phyloP scores from a whole-genome alignment of 2,888 invertebrate species.

The Mesorhabditis sp. region DNA sequence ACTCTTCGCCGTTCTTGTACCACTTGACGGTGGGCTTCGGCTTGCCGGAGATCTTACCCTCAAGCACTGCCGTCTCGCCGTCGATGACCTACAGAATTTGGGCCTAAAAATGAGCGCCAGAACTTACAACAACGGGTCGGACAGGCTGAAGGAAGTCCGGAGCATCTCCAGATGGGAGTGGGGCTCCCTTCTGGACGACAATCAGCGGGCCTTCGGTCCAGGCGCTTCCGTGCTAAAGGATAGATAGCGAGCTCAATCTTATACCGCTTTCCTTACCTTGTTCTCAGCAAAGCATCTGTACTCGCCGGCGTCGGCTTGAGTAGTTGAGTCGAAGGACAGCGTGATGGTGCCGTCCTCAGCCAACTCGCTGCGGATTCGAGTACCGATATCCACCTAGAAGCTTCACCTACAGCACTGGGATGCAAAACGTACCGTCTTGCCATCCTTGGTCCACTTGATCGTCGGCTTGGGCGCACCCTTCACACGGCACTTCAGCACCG shows the following conservation, averaged over 20 bases:
- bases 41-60: constrained; percentile 69
- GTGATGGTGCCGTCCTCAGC: constrained; percentile 51
- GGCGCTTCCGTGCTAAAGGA: constrained; percentile 36
- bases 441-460: constrained; percentile 87
- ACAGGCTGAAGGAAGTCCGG: constrained; percentile 59
- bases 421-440: constrained; percentile 30
- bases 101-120: background rate
- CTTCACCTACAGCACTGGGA: background rate
- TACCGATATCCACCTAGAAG: constrained; percentile 56
- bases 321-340: constrained; percentile 42
- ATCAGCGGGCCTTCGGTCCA: constrained; percentile 56
- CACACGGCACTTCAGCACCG: constrained; percentile 74
- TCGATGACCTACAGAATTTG: constrained; percentile 14
- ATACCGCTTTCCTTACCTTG: constrained; percentile 58
- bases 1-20: constrained; percentile 74
- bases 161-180: constrained; percentile 58
- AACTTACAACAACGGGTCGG: constrained; percentile 49
- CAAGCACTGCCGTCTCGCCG: constrained; percentile 60
- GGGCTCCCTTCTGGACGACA: constrained; percentile 58
- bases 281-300: constrained; percentile 76
- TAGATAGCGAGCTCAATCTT: too few relatives aligned
- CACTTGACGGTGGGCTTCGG: constrained; percentile 90
- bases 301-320: constrained; percentile 48
- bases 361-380: constrained; percentile 43
- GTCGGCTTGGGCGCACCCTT: constrained; percentile 86